Evolutionary conservation across 2,113 vertebrate genomes (phyloP), one percentile per base, ranked within the genome.

Genomic region (Brienomyrus longianalis): DNA sequence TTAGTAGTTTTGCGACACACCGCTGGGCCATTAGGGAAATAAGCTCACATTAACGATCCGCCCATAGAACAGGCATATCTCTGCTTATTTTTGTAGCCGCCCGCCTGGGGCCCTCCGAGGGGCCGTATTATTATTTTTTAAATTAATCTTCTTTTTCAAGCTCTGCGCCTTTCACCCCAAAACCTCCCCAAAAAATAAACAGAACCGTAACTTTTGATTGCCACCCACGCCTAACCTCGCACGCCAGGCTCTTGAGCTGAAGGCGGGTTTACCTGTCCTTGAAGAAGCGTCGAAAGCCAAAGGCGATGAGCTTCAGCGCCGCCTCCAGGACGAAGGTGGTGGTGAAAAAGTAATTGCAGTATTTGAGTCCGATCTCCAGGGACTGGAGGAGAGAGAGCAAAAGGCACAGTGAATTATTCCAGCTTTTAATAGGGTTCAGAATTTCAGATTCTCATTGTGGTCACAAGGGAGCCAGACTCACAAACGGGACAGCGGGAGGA

Each of bases 321-420:
- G 98, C 95, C 93, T 99, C 98, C 94, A 99, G 94, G 93, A 99
- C 98, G 92, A 99, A 99, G 88, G 97, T 98, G 0, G 98, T 97
- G 92, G 98, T 99, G 95, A 99, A 99, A 95, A 99, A 95, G 93
- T 99, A 99, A 96, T 99, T 99, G 95, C 98, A 99, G 93, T 99
- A 99, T 92, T 99, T 99, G 91, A 99, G 97, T 48, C 97, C 96
- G 0, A 97, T 97, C 95, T 99, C 98, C 94, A 99, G 94, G 70
- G 98, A 99, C 98, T 99, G 91, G 50, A 88, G 23, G 90, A 90
- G 54, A 88, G 21, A 92, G 47, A 90, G 50, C 59, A 3, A 66
- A n/a, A 54, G 51, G 89, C 54, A 54, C 39, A 48, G 43, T 77
- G 52, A 91, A 5, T 86, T 23, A 48, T 74, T 56, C 47, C 27